These are phyloP conservation scores for Cheilosia soror DNA, from an alignment of 2,888 invertebrate species.

Conservation along the genomic window DNA sequence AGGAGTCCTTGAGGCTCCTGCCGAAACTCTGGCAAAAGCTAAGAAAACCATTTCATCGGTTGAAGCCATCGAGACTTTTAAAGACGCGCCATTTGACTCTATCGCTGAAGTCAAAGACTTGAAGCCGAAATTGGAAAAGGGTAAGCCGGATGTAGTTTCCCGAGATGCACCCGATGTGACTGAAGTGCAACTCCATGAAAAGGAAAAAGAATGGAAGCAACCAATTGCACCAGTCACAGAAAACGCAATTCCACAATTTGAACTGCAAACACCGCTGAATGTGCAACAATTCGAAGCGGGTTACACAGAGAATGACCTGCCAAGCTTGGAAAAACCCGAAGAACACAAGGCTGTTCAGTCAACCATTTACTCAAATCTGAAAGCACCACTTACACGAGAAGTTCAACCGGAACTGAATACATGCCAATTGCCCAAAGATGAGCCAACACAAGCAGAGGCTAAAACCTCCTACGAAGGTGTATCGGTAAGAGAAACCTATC, in stretches of 20 bases:
- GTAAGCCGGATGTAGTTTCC: slow-evolving; percentile 85
- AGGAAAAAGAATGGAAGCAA: slow-evolving; percentile 84
- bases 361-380: slow-evolving; percentile 83
- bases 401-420: slow-evolving; percentile 84
- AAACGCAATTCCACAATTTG: slow-evolving; percentile 76
- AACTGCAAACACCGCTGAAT: slow-evolving; percentile 86
- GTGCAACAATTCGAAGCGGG: slow-evolving; percentile 87
- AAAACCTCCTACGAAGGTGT: slow-evolving; percentile 82
- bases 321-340: slow-evolving; percentile 80
- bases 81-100: slow-evolving; percentile 86
- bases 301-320: slow-evolving; percentile 87
- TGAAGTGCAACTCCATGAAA: slow-evolving; percentile 87
- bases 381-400: slow-evolving; percentile 84
- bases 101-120: slow-evolving; percentile 78
- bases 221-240: slow-evolving; percentile 50
- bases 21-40: slow-evolving; percentile 85
- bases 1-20: slow-evolving; percentile 85
- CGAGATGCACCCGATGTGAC: slow-evolving; percentile 87
- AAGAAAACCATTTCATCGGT: slow-evolving; percentile 86
- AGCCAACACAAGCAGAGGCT: slow-evolving; percentile 80
- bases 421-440: slow-evolving; percentile 77
- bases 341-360: slow-evolving; percentile 76
- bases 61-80: slow-evolving; percentile 86
- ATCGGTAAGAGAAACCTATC: slow-evolving; percentile 76
- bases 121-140: slow-evolving; percentile 81